These are phyloP conservation scores for Urocitellus parryii DNA, from an alignment of 2,113 vertebrate species.

Conservation along the genomic window DNA sequence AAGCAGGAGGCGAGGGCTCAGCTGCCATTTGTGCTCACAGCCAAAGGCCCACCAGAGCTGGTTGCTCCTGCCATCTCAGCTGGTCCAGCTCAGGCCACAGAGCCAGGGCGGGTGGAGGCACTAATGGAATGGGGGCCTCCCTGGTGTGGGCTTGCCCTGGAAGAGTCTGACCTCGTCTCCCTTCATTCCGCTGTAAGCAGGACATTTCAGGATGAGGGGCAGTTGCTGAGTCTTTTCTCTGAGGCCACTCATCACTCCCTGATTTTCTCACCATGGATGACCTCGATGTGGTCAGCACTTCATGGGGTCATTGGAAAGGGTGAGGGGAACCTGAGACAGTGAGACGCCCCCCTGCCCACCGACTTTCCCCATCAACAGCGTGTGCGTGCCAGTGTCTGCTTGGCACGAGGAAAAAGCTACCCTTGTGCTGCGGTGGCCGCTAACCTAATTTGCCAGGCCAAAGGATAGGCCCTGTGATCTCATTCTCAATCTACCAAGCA, in stretches of 20 bases:
- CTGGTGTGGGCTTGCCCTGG: not conserved
- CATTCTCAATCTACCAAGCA: constrained; percentile 94
- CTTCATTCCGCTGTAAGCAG: accelerated
- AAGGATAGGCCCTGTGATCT: constrained; percentile 92
- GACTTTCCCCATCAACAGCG: not conserved
- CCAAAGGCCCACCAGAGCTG: accelerated
- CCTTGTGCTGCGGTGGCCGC: constrained; percentile 86
- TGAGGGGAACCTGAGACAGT: no score
- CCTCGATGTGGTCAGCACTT: not conserved
- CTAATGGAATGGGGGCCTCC: accelerated
- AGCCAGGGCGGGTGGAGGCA: accelerated
- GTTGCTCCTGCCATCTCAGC: accelerated
- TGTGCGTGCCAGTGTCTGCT: not conserved
- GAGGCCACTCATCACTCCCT: not conserved
- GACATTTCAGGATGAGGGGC: accelerated
- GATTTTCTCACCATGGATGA: accelerated
- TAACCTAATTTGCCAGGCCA: constrained; percentile 93
- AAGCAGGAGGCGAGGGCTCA: not conserved
- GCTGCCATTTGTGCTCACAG: accelerated
- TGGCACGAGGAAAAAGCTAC: not conserved
- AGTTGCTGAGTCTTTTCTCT: not conserved
- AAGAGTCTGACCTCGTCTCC: not conserved
- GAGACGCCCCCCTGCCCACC: accelerated
- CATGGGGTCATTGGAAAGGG: no score
- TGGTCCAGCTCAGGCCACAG: accelerated